phyloP scores from a whole-genome alignment of 1,140 invertebrate genomes.

The Ylistrum balloti region DNA sequence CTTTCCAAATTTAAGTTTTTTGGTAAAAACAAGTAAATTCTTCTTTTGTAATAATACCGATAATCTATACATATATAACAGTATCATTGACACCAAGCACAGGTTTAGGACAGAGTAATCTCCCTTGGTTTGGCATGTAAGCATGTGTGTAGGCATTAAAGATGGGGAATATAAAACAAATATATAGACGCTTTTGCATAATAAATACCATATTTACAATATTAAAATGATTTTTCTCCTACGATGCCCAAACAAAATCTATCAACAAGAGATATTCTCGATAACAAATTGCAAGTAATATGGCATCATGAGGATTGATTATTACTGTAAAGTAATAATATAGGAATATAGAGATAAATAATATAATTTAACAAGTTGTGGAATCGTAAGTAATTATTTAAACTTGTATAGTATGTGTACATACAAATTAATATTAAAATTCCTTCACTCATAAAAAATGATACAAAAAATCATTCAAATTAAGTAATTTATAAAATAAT shows the following conservation, averaged over 20 bases:
- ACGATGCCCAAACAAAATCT: no score
- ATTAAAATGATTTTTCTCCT: not conserved
- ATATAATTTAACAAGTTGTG: not conserved
- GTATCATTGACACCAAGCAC: not conserved
- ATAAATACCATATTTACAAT: not conserved
- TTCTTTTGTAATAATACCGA: not conserved
- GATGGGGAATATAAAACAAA: not conserved
- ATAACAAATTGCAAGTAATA: not conserved
- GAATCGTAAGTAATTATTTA: not conserved
- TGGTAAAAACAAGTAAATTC: no score
- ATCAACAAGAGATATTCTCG: not conserved
- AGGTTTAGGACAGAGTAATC: not conserved
- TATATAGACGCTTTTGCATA: not conserved
- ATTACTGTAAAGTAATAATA: not conserved
- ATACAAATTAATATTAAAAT: not conserved
- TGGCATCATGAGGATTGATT: not conserved
- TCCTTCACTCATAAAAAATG: not conserved
- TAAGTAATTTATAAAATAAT: not conserved
- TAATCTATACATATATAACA: not conserved
- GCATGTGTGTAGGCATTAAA: no score
- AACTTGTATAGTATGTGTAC: not conserved
- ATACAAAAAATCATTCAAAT: not conserved
- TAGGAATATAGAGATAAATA: slow-evolving; percentile 27
- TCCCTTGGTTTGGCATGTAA: not conserved
- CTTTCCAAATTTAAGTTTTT: not conserved